These are phyloP conservation scores for Zaprionus ornatus DNA, from an alignment of 1,140 invertebrate genomes.

Conservation along the genomic window DNA sequence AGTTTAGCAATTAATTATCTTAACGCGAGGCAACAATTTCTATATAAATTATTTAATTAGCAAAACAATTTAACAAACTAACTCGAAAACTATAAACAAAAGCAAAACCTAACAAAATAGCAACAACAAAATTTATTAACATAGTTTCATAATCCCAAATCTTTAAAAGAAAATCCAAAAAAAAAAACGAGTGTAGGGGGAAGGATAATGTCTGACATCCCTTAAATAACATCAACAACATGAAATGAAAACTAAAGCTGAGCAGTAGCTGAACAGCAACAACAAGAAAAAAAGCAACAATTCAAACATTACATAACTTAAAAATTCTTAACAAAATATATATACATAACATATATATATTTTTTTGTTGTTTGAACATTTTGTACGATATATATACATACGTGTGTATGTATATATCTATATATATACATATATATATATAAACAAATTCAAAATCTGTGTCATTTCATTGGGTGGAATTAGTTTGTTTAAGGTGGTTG, in stretches of 20 bases:
- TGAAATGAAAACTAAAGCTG: neutral
- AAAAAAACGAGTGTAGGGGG: constrained; percentile 13
- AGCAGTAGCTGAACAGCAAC: constrained; percentile 1
- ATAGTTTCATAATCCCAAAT: constrained; percentile 40
- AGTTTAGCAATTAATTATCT: constrained; percentile 29
- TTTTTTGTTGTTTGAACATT: constrained; percentile 49
- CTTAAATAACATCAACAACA: constrained; percentile 5
- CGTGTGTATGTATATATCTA: constrained; percentile 20
- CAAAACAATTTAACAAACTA: constrained; percentile 30
- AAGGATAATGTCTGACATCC: constrained; percentile 1
- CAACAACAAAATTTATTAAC: constrained; percentile 25
- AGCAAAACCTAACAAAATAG: constrained; percentile 18
- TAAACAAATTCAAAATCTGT: constrained; percentile 28
- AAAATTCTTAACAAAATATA: constrained; percentile 42
- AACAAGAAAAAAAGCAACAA: constrained; percentile 23
- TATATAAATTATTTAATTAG: constrained; percentile 47
- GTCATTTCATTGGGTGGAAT: constrained; percentile 8
- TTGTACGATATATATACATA: constrained; percentile 44
- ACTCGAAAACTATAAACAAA: constrained; percentile 35
- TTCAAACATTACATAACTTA: constrained; percentile 32
- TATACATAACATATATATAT: constrained; percentile 35
- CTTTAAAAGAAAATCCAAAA: constrained; percentile 10
- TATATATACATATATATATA: constrained; percentile 41
- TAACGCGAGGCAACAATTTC: constrained; percentile 38
- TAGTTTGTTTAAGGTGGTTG: neutral